Conservation (phyloP, 2,888 invertebrate species). For the Charanyca ferruginea region DNA sequence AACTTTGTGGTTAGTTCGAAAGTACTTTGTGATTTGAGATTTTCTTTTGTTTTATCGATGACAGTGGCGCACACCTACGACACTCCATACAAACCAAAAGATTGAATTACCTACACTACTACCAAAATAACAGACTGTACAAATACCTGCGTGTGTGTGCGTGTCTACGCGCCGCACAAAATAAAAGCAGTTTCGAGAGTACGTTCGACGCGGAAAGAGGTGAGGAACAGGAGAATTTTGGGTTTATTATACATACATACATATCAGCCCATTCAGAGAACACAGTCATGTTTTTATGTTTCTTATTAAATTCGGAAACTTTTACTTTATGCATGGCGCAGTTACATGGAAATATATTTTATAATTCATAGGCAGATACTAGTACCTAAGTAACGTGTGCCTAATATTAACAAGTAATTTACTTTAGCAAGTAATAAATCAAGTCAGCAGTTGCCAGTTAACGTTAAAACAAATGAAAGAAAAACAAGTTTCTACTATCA, state of each 20-base stretch:
- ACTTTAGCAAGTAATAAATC: constrained; percentile 36
- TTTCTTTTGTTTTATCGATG: neutral
- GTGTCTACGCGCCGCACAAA: too few relatives aligned
- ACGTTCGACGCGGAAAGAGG: too few relatives aligned
- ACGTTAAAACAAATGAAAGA: constrained; percentile 33
- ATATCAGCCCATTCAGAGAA: neutral
- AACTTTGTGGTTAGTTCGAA: constrained; percentile 28
- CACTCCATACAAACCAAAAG: too few relatives aligned
- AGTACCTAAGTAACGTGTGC: neutral
- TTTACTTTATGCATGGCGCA: too few relatives aligned
- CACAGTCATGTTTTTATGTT: neutral
- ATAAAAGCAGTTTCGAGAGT: too few relatives aligned
- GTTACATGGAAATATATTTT: too few relatives aligned
- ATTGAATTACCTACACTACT: too few relatives aligned
- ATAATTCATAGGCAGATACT: too few relatives aligned
- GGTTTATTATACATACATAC: neutral
- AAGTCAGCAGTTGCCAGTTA: constrained; percentile 22
- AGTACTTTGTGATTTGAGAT: constrained; percentile 22
- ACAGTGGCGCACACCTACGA: too few relatives aligned
- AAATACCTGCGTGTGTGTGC: too few relatives aligned
- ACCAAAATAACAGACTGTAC: too few relatives aligned
- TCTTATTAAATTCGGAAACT: neutral
- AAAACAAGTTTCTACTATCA: constrained; percentile 25
- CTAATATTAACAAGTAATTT: constrained; percentile 5
- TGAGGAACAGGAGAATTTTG: too few relatives aligned